phyloP scores from a whole-genome alignment of 2,888 invertebrate genomes.

The Polydrusus pterygomalis region DNA sequence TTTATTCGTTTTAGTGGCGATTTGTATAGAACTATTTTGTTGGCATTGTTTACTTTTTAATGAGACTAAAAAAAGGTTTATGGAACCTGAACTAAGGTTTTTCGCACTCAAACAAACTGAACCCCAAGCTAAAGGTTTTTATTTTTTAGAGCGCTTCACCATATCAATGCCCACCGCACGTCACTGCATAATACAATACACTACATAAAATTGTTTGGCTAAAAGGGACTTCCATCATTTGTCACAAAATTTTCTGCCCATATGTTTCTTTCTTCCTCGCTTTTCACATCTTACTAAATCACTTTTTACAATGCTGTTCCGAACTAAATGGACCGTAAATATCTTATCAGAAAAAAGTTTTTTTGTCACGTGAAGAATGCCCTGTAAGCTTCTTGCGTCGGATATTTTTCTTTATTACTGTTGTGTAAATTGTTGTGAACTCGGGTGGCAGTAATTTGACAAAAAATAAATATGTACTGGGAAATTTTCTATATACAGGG shows the following conservation, averaged over 20 bases:
- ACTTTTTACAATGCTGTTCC: conserved; percentile 39
- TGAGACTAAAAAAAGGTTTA: too few species aligned
- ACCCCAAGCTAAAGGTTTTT: too few species aligned
- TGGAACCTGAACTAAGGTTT: too few species aligned
- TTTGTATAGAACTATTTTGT: too few species aligned
- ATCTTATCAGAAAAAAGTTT: conserved; percentile 31
- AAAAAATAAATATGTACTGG: not conserved
- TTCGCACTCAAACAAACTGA: too few species aligned
- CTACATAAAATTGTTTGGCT: not conserved
- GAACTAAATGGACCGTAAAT: conserved; percentile 46
- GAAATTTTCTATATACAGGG: too few species aligned
- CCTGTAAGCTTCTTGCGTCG: not conserved
- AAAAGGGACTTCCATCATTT: conserved; percentile 24
- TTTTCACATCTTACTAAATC: conserved; percentile 33
- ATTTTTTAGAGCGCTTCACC: too few species aligned
- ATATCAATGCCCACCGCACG: too few species aligned
- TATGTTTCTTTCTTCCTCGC: conserved; percentile 26
- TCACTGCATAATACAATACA: too few species aligned
- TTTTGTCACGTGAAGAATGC: conserved; percentile 32
- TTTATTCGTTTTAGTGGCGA: too few species aligned
- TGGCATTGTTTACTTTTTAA: too few species aligned
- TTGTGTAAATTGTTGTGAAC: not conserved
- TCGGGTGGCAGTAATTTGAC: not conserved
- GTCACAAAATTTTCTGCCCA: conserved; percentile 36
- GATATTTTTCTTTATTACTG: conserved; percentile 1